Percentiles rank a stretch among this genome's conserved stretches.
These are phyloP conservation scores for Drosophila parabipectinata DNA, from an alignment of 1,140 invertebrate genomes.

Conservation along the genomic window DNA sequence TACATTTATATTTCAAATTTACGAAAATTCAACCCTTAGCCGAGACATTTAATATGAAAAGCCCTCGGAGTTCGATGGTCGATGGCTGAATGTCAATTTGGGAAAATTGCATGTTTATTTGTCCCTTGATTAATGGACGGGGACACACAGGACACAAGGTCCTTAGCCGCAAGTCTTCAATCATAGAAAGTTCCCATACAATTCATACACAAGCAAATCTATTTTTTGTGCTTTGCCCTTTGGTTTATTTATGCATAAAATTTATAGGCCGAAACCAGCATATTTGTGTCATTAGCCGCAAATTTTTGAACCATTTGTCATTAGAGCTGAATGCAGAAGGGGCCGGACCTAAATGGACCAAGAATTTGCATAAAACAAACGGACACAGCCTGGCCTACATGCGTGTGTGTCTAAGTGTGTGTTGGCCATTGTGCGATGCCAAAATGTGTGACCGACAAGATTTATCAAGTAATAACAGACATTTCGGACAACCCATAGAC, in stretches of 20 bases:
- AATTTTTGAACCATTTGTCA: slow-evolving; percentile 82
- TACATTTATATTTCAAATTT: too few species aligned
- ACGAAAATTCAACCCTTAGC: background rate
- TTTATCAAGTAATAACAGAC: slow-evolving; percentile 82
- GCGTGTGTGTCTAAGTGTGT: slow-evolving; percentile 2
- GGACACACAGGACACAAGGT: slow-evolving; percentile 33
- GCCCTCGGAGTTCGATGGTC: background rate
- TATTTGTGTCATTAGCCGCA: slow-evolving; percentile 80
- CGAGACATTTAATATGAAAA: background rate
- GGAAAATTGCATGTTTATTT: slow-evolving; percentile 76
- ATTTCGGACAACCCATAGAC: slow-evolving; percentile 81
- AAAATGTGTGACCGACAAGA: slow-evolving; percentile 80
- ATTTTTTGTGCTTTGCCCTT: slow-evolving; percentile 11
- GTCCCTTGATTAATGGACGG: slow-evolving; percentile 67
- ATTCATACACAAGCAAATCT: background rate
- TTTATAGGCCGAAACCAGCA: slow-evolving; percentile 74
- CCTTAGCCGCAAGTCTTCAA: slow-evolving; percentile 62
- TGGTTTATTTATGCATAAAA: slow-evolving; percentile 74
- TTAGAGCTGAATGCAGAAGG: slow-evolving; percentile 63
- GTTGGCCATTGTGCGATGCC: slow-evolving; percentile 48
- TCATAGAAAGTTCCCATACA: slow-evolving; percentile 50
- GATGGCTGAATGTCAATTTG: slow-evolving; percentile 62
- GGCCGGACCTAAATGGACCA: slow-evolving; percentile 9
- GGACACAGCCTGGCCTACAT: slow-evolving; percentile 29
- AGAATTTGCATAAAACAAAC: slow-evolving; percentile 79